Percentiles rank a stretch among this genome's conserved stretches.
Evolutionary conservation across 2,113 vertebrate genomes (phyloP).

Genomic region (Carassius gibelio): DNA sequence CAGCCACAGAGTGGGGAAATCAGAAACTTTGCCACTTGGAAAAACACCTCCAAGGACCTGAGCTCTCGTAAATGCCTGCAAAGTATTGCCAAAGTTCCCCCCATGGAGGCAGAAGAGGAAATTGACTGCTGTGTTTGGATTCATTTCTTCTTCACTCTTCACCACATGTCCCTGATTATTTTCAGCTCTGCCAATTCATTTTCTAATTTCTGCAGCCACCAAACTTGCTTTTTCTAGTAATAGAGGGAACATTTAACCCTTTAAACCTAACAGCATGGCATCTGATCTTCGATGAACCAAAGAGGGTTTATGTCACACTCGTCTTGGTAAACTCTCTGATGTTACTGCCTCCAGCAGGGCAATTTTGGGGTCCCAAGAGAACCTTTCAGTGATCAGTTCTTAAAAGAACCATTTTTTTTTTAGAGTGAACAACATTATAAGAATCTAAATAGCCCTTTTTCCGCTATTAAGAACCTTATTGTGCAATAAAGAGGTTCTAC

Average conservation of each 20-base stretch:
- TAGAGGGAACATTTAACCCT: background rate
- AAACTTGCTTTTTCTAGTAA: conserved; percentile 14
- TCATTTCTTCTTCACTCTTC: background rate
- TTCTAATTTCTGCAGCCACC: conserved; percentile 4
- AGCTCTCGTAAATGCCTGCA: background rate
- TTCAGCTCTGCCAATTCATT: background rate
- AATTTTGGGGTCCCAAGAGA: background rate
- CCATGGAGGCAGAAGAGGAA: conserved; percentile 13
- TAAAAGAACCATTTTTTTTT: background rate
- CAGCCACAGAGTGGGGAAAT: conserved; percentile 17
- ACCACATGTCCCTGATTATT: background rate
- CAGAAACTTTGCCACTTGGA: conserved; percentile 27
- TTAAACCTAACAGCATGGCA: background rate
- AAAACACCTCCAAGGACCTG: conserved; percentile 4
- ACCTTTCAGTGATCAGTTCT: background rate
- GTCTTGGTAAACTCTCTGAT: background rate
- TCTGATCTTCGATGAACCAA: background rate
- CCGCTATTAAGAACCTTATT: too few species aligned
- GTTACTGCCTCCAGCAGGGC: too few species aligned
- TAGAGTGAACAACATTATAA: background rate
- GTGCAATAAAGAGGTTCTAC: too few species aligned
- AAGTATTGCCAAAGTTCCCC: conserved; percentile 25
- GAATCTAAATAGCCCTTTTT: background rate
- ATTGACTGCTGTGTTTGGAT: conserved; percentile 32
- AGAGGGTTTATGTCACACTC: background rate